A percentile compares a stretch with the other conserved stretches of the same genome.
phyloP scores from a whole-genome alignment of 2,888 invertebrate genomes.

The Hypena proboscidalis region DNA sequence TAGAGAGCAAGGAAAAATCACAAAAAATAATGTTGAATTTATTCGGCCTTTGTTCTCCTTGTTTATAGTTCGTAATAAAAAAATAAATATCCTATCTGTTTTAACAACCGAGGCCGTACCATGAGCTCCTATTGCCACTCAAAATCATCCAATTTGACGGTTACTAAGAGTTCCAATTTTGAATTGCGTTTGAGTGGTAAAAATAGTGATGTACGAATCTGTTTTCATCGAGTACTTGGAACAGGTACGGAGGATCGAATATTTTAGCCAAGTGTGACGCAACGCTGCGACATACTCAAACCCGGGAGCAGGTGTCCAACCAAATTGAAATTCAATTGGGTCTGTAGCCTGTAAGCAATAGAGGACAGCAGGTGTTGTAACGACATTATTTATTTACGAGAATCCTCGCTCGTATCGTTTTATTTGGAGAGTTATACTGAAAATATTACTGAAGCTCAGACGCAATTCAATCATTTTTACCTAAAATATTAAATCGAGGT shows the following conservation, averaged over 20 bases:
- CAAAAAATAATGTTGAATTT: too few relatives aligned
- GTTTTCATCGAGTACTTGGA: neutral
- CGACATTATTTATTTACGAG: conserved; percentile 29
- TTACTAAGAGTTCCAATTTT: too few relatives aligned
- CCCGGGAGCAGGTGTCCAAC: conserved; percentile 47
- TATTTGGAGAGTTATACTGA: conserved; percentile 17
- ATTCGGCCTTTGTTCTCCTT: too few relatives aligned
- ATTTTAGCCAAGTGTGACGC: conserved; percentile 18
- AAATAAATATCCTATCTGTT: too few relatives aligned
- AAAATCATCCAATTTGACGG: too few relatives aligned
- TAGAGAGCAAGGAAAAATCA: too few relatives aligned
- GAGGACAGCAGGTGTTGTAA: conserved; percentile 39
- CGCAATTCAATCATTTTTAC: conserved; percentile 17
- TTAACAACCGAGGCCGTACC: too few relatives aligned
- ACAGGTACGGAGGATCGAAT: conserved; percentile 9
- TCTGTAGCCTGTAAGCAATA: conserved; percentile 24
- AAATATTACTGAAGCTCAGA: neutral
- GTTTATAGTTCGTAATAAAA: too few relatives aligned
- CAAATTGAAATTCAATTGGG: conserved; percentile 52
- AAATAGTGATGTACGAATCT: too few relatives aligned
- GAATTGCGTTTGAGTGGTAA: too few relatives aligned
- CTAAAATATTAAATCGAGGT: conserved; percentile 1
- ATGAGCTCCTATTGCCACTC: too few relatives aligned
- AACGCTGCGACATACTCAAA: conserved; percentile 18
- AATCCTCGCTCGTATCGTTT: conserved; percentile 27